A percentile compares a stretch with the other conserved stretches of the same genome.
Evolutionary conservation across 2,113 vertebrate species (phyloP).

Genomic region (Cercocebus atys): DNA sequence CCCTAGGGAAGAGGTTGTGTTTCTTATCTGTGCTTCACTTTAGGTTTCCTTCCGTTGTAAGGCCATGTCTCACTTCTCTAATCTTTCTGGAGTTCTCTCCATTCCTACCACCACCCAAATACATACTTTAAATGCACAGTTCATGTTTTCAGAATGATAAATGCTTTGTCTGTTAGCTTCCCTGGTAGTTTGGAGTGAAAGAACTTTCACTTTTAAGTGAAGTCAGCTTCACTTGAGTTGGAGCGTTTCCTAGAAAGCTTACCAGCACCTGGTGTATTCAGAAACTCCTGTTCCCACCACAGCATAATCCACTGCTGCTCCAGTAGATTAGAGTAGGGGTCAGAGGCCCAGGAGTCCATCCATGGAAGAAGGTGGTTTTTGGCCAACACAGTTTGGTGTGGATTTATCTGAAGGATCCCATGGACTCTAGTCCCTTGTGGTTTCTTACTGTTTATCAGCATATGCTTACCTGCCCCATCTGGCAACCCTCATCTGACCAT

Average conservation of each 20-base stretch:
- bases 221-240: not conserved
- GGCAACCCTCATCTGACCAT: not conserved
- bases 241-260: not conserved
- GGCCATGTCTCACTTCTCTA: not conserved
- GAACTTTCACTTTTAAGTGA: not conserved
- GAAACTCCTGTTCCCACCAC: not conserved
- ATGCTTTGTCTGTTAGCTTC: not conserved
- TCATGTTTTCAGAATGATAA: not conserved
- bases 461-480: not conserved
- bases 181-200: not conserved
- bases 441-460: not conserved
- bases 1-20: accelerated
- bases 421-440: not conserved
- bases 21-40: not conserved
- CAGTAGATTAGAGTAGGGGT: not conserved
- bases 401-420: not conserved
- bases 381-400: not conserved
- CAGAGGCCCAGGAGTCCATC: not conserved
- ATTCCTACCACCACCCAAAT: not conserved
- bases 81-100: not conserved
- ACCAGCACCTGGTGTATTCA: not conserved
- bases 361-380: not conserved
- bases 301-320: not conserved
- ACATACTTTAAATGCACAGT: not conserved
- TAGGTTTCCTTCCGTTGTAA: not conserved